Percentiles rank a stretch among this genome's conserved stretches.
phyloP scores from a whole-genome alignment of 92 coral and sea anemone species.

The Epizoanthus stellaris region DNA sequence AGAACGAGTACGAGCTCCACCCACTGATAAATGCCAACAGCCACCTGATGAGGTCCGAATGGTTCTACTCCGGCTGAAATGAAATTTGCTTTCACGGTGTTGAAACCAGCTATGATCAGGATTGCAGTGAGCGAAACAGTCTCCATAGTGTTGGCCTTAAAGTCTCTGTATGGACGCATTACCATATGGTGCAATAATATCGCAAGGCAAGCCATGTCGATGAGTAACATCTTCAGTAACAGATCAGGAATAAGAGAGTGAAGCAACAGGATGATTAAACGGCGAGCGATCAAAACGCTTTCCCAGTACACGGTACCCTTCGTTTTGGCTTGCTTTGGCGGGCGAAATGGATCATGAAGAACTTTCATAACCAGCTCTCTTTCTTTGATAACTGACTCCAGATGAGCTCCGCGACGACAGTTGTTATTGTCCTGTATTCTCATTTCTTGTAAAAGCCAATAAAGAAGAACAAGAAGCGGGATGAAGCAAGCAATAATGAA shows the following conservation, averaged over 20 bases:
- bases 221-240: constrained; percentile 14
- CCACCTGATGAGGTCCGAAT: constrained; percentile 42
- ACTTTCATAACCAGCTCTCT: not conserved
- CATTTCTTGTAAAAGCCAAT: not conserved
- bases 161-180: constrained; percentile 31
- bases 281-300: constrained; percentile 45
- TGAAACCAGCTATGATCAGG: constrained; percentile 36
- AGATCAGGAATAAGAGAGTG: not conserved
- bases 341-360: not conserved
- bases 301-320: constrained; percentile 44
- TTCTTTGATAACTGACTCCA: not conserved
- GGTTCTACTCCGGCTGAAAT: constrained; percentile 40
- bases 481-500: not conserved
- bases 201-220: constrained; percentile 35
- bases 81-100: constrained; percentile 59
- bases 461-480: not conserved
- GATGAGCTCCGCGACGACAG: not conserved
- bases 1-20: constrained; percentile 22
- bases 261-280: constrained; percentile 8
- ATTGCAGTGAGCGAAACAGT: constrained; percentile 33
- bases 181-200: constrained; percentile 39
- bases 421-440: not conserved
- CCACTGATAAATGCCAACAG: constrained; percentile 26
- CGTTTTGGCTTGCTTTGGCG: not conserved
- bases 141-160: constrained; percentile 38